Percentiles rank a stretch among this genome's conserved stretches.
These are phyloP conservation scores for Ursus arctos DNA, from an alignment of 2,113 vertebrate species.

Conservation along the genomic window DNA sequence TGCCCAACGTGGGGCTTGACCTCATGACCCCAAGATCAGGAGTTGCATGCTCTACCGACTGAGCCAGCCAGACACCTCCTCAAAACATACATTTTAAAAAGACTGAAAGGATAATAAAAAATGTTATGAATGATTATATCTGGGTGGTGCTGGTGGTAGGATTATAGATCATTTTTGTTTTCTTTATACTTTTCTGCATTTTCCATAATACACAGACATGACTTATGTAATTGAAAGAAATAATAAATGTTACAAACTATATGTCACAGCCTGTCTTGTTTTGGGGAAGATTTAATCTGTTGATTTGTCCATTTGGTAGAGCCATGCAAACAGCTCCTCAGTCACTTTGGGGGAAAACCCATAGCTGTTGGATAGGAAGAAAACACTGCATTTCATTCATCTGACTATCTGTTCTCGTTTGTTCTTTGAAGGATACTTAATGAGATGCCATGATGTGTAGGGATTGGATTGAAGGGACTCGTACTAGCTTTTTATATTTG, in stretches of 20 bases:
- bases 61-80: not conserved
- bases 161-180: slow-evolving; percentile 25
- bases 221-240: not conserved
- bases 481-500: not conserved
- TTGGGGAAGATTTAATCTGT: slow-evolving; percentile 14
- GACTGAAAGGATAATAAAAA: slow-evolving; percentile 25
- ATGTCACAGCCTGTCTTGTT: not conserved
- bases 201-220: not conserved
- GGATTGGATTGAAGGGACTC: not conserved
- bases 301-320: not conserved
- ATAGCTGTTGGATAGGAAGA: not conserved
- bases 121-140: slow-evolving; percentile 11
- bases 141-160: not conserved
- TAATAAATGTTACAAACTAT: not conserved
- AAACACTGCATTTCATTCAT: not conserved
- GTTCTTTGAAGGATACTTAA: not conserved
- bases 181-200: slow-evolving; percentile 41
- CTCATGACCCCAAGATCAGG: not conserved
- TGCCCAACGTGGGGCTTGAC: not conserved
- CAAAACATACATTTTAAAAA: not conserved
- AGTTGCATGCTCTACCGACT: not conserved
- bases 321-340: not conserved
- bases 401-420: not conserved
- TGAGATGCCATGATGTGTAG: not conserved
- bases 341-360: not conserved